phyloP scores from a whole-genome alignment of 2,888 invertebrate genomes.

The Rhabditophanes sp. region DNA sequence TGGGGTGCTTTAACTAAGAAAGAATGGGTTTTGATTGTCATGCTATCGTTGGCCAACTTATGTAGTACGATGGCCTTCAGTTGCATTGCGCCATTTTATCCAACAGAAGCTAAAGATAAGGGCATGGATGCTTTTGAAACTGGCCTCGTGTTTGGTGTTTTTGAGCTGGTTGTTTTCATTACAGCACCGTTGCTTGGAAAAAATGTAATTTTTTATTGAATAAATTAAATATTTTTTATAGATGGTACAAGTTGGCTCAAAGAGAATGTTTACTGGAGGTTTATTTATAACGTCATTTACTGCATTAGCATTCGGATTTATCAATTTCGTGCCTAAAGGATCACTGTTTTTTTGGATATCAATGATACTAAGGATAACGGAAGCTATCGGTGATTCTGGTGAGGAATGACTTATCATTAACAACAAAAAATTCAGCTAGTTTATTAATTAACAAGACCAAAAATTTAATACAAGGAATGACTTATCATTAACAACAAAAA shows the following conservation, averaged over 20 bases:
- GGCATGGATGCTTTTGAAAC: constrained; percentile 36
- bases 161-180: constrained; percentile 42
- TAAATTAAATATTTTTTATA: constrained; percentile 33
- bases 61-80: constrained; percentile 42
- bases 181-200: constrained; percentile 41
- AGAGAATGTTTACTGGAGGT: constrained; percentile 64
- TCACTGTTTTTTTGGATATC: constrained; percentile 35
- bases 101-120: constrained; percentile 33
- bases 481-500: no score
- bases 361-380: constrained; percentile 32
- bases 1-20: constrained; percentile 12
- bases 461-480: no score
- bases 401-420: no score
- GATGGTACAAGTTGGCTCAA: constrained; percentile 63
- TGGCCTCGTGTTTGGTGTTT: constrained; percentile 43
- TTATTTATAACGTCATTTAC: constrained; percentile 67
- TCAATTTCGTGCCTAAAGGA: constrained; percentile 40
- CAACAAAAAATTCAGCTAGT: no score
- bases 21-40: constrained; percentile 31
- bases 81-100: constrained; percentile 43
- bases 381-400: constrained; percentile 43
- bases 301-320: constrained; percentile 60
- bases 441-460: no score
- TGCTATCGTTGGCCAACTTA: constrained; percentile 40
- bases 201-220: constrained; percentile 24